Evolutionary conservation across 2,888 invertebrate genomes (phyloP).

Genomic region (Himalopsyche japonica): DNA sequence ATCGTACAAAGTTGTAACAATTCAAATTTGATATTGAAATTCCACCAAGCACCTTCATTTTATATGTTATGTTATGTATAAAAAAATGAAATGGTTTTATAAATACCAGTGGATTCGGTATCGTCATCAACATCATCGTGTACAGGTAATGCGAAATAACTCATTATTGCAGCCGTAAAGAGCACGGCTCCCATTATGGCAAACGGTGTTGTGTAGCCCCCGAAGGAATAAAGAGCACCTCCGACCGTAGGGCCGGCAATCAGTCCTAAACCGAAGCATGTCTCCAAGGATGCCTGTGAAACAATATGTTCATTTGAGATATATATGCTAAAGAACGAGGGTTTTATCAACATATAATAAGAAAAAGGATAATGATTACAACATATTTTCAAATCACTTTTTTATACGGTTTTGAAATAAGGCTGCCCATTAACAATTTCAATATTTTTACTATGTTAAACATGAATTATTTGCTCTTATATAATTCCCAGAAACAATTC

Average conservation of each 20-base stretch:
- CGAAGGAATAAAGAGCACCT: slow-evolving; percentile 77
- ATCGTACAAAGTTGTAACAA: too few species aligned
- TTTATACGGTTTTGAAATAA: too few species aligned
- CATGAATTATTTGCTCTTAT: too few species aligned
- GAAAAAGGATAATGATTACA: neutral
- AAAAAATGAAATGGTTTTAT: slow-evolving; percentile 40
- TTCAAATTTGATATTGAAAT: too few species aligned
- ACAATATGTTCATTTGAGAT: neutral
- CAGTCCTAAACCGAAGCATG: slow-evolving; percentile 84
- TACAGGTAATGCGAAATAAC: slow-evolving; percentile 72
- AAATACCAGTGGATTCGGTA: slow-evolving; percentile 64
- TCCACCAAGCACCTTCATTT: too few species aligned
- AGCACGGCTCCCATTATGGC: slow-evolving; percentile 76
- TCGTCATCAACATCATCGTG: slow-evolving; percentile 61
- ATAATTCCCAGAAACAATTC: too few species aligned
- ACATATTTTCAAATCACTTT: too few species aligned
- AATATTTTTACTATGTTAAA: too few species aligned
- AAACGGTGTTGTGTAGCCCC: slow-evolving; percentile 81
- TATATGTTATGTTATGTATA: too few species aligned
- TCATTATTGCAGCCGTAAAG: slow-evolving; percentile 75
- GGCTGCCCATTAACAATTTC: too few species aligned
- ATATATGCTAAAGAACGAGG: too few species aligned
- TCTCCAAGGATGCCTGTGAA: slow-evolving; percentile 75
- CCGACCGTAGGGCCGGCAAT: slow-evolving; percentile 92
- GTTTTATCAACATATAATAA: too few species aligned